Conservation (phyloP, 2,888 invertebrate genomes). For the Pristionchus arcanus region DNA sequence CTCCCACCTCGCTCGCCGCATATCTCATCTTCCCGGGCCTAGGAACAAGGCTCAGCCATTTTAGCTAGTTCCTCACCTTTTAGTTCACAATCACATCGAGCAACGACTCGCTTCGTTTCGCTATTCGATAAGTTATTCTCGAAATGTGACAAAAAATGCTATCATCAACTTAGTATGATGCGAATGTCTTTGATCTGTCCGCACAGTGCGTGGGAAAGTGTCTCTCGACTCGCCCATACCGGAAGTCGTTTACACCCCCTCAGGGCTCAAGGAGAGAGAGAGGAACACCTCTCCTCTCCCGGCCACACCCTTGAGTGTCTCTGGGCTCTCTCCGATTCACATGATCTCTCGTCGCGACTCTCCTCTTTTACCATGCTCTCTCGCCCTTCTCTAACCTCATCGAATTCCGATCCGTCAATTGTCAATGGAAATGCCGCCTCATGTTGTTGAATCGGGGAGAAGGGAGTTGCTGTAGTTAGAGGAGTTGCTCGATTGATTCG, state of each 20-base stretch:
- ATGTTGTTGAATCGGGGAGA: not conserved
- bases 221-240: not conserved
- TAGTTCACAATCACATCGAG: no score
- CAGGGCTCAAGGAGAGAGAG: not conserved
- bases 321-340: not conserved
- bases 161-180: no score
- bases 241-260: constrained; percentile 35
- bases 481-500: not conserved
- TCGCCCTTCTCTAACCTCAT: not conserved
- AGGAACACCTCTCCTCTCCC: not conserved
- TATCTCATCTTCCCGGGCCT: no score
- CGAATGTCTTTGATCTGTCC: not conserved
- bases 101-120: no score
- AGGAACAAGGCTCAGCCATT: no score
- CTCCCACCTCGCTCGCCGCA: no score
- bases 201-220: not conserved
- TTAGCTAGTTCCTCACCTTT: no score
- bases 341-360: not conserved
- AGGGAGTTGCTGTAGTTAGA: not conserved
- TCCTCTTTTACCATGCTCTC: not conserved
- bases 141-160: no score
- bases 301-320: not conserved
- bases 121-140: no score
- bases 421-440: constrained; percentile 18
- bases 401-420: constrained; percentile 42